A percentile compares a stretch with the other conserved stretches of the same genome.
Evolutionary conservation across 2,888 invertebrate species (phyloP).

Genomic region (Therioaphis trifolii): DNA sequence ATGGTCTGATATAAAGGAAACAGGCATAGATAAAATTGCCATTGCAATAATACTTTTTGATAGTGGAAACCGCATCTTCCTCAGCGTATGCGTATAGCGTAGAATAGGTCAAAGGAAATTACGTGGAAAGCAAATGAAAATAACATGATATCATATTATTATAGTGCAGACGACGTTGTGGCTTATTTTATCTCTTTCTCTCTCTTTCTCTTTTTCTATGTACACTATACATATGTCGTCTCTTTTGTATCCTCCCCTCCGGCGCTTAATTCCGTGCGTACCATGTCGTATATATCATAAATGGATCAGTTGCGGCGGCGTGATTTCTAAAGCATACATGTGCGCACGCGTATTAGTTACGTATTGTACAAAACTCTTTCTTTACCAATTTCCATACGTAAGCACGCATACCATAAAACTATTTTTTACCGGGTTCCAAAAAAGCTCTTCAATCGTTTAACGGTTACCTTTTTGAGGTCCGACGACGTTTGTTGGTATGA

Average conservation of each 20-base stretch:
- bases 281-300: background rate
- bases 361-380: too few relatives aligned
- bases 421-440: too few relatives aligned
- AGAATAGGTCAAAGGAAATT: slow-evolving; percentile 36
- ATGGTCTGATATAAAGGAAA: too few relatives aligned
- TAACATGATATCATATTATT: background rate
- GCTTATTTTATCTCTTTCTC: background rate
- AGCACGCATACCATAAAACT: too few relatives aligned
- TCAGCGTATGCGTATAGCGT: background rate
- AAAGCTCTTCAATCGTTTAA: too few relatives aligned
- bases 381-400: too few relatives aligned
- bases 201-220: background rate
- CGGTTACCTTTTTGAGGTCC: too few relatives aligned
- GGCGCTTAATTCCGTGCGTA: background rate
- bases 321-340: background rate
- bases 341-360: background rate
- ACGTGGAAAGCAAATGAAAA: slow-evolving; percentile 33
- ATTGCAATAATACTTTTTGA: slow-evolving; percentile 12
- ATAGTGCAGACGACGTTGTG: background rate
- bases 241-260: background rate
- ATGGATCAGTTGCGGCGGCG: background rate
- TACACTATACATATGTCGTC: too few relatives aligned
- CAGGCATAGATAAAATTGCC: background rate
- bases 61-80: background rate
- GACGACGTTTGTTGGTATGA: too few relatives aligned